These are phyloP conservation scores for Bacillus rossius DNA, from an alignment of 1,140 invertebrate genomes.

Conservation along the genomic window DNA sequence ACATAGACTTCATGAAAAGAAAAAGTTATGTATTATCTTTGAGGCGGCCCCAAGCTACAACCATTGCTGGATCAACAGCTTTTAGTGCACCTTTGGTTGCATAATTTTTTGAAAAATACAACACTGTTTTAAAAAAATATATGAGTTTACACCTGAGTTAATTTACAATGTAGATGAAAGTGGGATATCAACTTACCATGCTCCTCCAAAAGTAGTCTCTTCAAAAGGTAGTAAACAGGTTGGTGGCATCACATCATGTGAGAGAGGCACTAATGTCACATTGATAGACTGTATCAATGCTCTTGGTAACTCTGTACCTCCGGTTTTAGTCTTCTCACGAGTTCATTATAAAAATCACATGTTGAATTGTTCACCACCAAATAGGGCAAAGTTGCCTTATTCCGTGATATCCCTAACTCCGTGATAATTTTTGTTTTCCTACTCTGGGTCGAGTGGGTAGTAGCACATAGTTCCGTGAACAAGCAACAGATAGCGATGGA, in stretches of 20 bases:
- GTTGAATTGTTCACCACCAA: constrained; percentile 21
- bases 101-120: constrained; percentile 36
- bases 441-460: no score
- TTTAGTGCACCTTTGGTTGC: constrained; percentile 42
- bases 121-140: constrained; percentile 19
- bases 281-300: constrained; percentile 25
- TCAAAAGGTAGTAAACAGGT: constrained; percentile 29
- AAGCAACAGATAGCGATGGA: no score
- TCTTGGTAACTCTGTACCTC: constrained; percentile 25
- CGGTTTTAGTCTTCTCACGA: constrained; percentile 28
- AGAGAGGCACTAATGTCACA: constrained; percentile 29
- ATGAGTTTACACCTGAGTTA: constrained; percentile 23
- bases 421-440: no score
- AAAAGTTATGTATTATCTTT: constrained; percentile 38
- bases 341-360: constrained; percentile 15
- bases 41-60: constrained; percentile 39
- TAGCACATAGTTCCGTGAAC: no score
- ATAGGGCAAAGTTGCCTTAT: no score
- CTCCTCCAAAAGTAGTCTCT: constrained; percentile 32
- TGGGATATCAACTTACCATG: constrained; percentile 34
- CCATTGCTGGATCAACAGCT: constrained; percentile 36
- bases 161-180: constrained; percentile 40
- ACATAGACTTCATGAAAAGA: constrained; percentile 35
- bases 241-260: constrained; percentile 23
- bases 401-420: no score